Conservation (phyloP, 2,797 vertebrate genomes). For the Notolepis coatsorum region DNA sequence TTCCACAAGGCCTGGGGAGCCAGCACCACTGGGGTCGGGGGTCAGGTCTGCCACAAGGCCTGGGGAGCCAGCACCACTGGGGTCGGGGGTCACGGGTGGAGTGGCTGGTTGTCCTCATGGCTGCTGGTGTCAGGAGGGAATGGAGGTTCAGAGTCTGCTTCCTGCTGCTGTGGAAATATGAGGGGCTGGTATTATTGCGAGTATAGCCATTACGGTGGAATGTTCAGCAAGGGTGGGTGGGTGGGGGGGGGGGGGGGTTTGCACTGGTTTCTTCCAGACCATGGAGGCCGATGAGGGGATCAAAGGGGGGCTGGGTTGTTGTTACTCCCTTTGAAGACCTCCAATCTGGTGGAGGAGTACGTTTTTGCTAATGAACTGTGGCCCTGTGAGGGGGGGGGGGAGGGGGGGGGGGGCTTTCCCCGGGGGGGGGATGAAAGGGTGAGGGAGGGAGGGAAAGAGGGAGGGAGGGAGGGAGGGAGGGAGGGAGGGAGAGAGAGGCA, state of each 20-base stretch:
- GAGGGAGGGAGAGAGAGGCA: no score
- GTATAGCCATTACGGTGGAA: conserved; percentile 53
- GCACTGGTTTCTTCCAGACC: conserved; percentile 63
- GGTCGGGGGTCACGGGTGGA: conserved; percentile 9
- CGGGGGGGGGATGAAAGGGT: conserved; percentile 59
- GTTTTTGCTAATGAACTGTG: conserved; percentile 76
- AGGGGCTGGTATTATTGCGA: conserved; percentile 31
- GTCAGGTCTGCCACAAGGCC: conserved; percentile 41
- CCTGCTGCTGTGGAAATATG: conserved; percentile 38
- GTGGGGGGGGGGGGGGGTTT: conserved; percentile 29
- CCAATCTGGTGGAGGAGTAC: conserved; percentile 53
- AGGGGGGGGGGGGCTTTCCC: conserved; percentile 54
- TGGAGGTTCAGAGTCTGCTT: conserved; percentile 42
- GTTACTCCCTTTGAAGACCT: conserved; percentile 74
- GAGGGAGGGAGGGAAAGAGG: conserved; percentile 39
- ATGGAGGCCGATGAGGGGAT: conserved; percentile 62
- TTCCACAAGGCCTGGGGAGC: conserved; percentile 27
- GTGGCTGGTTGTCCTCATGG: conserved; percentile 5
- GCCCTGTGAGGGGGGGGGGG: conserved; percentile 53
- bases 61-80: not conserved
- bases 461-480: conserved; percentile 41
- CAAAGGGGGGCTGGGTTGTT: conserved; percentile 63
- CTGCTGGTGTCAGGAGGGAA: conserved; percentile 6
- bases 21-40: not conserved
- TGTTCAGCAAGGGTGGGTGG: conserved; percentile 29